Evolutionary conservation across 2,888 invertebrate species (phyloP), one percentile per base, ranked within the genome.

Genomic region (Nebria brevicollis): DNA sequence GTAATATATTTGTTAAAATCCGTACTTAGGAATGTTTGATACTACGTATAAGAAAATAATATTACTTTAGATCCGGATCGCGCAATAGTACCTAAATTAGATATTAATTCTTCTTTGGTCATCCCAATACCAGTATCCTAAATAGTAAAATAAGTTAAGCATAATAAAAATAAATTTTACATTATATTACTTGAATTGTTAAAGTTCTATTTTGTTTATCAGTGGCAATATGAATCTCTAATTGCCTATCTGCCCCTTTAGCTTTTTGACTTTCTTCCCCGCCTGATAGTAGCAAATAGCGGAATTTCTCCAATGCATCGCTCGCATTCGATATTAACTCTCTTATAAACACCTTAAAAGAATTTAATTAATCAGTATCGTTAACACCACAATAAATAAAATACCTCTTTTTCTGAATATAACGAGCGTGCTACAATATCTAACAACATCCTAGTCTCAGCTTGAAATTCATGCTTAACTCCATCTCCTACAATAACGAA

Each of bases 371-470:
- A 68, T 34, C 34, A 34, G 34, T 34, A 4, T 4, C 34, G 5
- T 34, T 34, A 34, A 34, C 34, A 34, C 5, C 34, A 34, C 5
- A 25, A 3, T 43, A 75, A 64, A 64, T 70, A n/a, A 68, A 15
- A 86, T 88, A 95, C 95, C 92, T 99, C 98, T 89, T 98, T 98
- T 86, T 99, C 98, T 0, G 98, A 98, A 89, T 99, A 99, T 65
- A 99, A 90, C 0, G 98, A 98, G 87, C 97, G 94, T 0, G 99
- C 99, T 0, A 99, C 99, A 89, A 99, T 99, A 88, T 99, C 98
- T 75, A 99, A 90, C 66, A 99, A 89, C 95, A 98, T 98, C 83
- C 95, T 91, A 0, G 98, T 99, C 90, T 99, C 99, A 0, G 99
- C 98, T 89, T 98, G 97, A 88, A 99, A 99, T 88, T 98, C 97